A percentile compares a stretch with the other conserved stretches of the same genome.
Conservation (phyloP, 2,888 invertebrate genomes). For the Diploptera punctata region DNA sequence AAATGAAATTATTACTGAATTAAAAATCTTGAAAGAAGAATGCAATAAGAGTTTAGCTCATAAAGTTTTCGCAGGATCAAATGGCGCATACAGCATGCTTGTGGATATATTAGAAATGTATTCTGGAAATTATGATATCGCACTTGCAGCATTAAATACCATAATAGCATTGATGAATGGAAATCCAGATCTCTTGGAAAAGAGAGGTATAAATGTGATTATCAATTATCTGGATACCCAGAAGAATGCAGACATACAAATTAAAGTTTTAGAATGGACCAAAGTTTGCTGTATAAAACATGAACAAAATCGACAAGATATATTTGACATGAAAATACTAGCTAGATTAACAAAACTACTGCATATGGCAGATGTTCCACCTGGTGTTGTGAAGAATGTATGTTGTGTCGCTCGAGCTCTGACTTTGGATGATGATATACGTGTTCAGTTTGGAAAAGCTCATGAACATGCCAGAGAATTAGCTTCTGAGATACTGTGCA, state of each 20-base stretch:
- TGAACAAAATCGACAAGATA: slow-evolving; percentile 80
- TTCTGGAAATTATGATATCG: slow-evolving; percentile 50
- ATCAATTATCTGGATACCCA: slow-evolving; percentile 64
- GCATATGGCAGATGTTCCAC: slow-evolving; percentile 50
- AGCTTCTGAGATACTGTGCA: slow-evolving; percentile 70
- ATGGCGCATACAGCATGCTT: slow-evolving; percentile 72
- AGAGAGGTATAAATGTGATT: slow-evolving; percentile 66
- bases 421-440: slow-evolving; percentile 85
- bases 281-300: slow-evolving; percentile 81
- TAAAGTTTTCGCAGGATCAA: slow-evolving; percentile 76
- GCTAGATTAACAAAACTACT: slow-evolving; percentile 65
- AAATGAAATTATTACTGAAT: slow-evolving; percentile 12
- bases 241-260: slow-evolving; percentile 60
- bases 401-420: slow-evolving; percentile 73
- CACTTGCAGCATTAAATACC: slow-evolving; percentile 58
- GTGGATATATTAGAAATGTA: slow-evolving; percentile 63
- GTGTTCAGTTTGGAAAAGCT: slow-evolving; percentile 86
- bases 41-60: slow-evolving; percentile 76
- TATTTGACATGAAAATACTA: slow-evolving; percentile 71
- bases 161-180: slow-evolving; percentile 72
- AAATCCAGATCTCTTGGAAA: slow-evolving; percentile 83
- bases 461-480: slow-evolving; percentile 83
- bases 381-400: slow-evolving; percentile 62
- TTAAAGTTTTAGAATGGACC: slow-evolving; percentile 70
- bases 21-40: slow-evolving; percentile 55